Conservation (phyloP, 2,888 invertebrate species). For the Seladonia tumulorum region DNA sequence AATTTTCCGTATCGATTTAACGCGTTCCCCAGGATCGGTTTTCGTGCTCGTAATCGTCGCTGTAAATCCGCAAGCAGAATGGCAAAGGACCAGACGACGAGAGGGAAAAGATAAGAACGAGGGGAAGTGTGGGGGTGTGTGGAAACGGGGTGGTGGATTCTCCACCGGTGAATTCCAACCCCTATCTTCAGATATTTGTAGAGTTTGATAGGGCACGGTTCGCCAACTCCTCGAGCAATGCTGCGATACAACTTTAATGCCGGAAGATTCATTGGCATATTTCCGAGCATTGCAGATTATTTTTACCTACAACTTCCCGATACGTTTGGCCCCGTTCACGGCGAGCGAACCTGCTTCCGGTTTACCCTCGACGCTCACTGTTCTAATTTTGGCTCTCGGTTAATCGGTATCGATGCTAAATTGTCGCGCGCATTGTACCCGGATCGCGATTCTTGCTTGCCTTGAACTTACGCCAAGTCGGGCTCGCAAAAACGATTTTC, state of each 20-base stretch:
- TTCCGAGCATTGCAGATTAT: neutral
- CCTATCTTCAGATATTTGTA: neutral
- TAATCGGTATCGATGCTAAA: neutral
- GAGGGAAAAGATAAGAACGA: neutral
- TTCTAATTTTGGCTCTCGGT: neutral
- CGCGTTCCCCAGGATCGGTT: neutral
- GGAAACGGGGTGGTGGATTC: neutral
- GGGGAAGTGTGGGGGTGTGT: too few species aligned
- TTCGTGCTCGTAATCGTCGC: neutral
- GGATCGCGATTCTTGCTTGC: neutral
- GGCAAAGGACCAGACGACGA: neutral
- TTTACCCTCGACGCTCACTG: neutral
- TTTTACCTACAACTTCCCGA: neutral
- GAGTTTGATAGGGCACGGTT: neutral
- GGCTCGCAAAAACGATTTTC: neutral
- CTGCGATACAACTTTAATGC: neutral
- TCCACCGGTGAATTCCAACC: neutral
- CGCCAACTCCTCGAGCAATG: neutral
- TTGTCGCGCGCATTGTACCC: neutral
- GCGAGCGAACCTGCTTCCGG: neutral
- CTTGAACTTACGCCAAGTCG: neutral
- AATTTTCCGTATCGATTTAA: slow-evolving; percentile 7
- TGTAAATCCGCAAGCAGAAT: neutral
- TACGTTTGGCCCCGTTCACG: neutral
- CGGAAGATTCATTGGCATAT: neutral